phyloP scores from a whole-genome alignment of 92 coral and sea anemone species.

The Virgularia gustaviana region DNA sequence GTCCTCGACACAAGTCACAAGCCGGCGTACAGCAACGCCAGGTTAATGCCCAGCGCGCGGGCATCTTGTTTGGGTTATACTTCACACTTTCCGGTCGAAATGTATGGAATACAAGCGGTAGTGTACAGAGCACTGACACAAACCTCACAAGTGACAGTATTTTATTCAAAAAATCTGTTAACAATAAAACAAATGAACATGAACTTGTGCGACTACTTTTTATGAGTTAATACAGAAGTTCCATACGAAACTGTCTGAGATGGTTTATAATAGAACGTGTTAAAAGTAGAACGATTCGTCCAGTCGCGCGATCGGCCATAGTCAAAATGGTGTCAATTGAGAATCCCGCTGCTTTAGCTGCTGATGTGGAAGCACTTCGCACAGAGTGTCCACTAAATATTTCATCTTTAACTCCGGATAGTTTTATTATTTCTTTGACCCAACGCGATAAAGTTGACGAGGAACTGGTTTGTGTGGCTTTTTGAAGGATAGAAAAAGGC shows the following conservation, averaged over 20 bases:
- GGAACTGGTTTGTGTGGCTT: slow-evolving; percentile 59
- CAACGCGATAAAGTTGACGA: slow-evolving; percentile 51
- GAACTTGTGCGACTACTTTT: too few relatives aligned
- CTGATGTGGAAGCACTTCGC: slow-evolving; percentile 48
- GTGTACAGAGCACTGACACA: slow-evolving; percentile 11
- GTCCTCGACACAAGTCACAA: too few relatives aligned
- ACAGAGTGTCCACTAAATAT: slow-evolving; percentile 50
- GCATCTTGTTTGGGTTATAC: too few relatives aligned
- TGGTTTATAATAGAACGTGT: slow-evolving; percentile 40
- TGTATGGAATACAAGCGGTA: slow-evolving; percentile 27
- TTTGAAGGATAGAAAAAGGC: slow-evolving; percentile 44
- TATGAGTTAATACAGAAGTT: slow-evolving; percentile 2
- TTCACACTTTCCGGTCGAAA: slow-evolving; percentile 35
- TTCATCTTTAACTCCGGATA: slow-evolving; percentile 40
- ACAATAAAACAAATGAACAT: too few relatives aligned
- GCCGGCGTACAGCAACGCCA: too few relatives aligned
- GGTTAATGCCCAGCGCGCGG: too few relatives aligned
- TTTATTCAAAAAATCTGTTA: too few relatives aligned
- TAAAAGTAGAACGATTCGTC: slow-evolving; percentile 40
- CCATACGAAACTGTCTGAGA: slow-evolving; percentile 18
- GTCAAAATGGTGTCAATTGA: slow-evolving; percentile 21
- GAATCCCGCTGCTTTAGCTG: slow-evolving; percentile 39
- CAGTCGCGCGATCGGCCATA: slow-evolving; percentile 57
- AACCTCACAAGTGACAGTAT: too few relatives aligned
- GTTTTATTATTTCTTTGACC: slow-evolving; percentile 44